Conservation (phyloP, 2,113 vertebrate genomes). For the Dasyurus viverrinus region DNA sequence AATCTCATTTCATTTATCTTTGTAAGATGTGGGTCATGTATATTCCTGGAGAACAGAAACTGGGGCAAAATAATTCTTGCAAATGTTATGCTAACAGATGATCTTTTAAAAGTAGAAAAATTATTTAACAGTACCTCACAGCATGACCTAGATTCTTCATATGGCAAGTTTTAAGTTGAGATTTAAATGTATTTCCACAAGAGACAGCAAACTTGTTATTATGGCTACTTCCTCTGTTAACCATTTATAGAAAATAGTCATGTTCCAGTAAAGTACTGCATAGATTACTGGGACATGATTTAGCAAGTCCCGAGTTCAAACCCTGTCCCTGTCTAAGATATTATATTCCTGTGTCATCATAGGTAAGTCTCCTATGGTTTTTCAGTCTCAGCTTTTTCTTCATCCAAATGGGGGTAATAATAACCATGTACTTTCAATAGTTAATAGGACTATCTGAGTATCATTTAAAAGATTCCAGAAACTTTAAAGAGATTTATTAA, state of each 20-base stretch:
- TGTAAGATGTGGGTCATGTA: background rate
- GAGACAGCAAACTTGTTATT: conserved; percentile 41
- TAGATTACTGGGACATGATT: background rate
- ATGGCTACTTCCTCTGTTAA: conserved; percentile 54
- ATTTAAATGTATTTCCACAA: conserved; percentile 50
- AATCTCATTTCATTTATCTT: background rate
- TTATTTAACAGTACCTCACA: conserved; percentile 44
- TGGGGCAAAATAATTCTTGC: background rate
- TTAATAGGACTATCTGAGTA: background rate
- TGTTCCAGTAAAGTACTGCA: background rate
- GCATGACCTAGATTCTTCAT: conserved; percentile 60
- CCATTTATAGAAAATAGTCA: background rate
- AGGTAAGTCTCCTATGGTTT: background rate
- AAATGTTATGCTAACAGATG: conserved; percentile 41
- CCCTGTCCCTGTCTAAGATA: background rate
- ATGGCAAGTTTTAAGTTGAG: conserved; percentile 49
- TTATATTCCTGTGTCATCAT: background rate
- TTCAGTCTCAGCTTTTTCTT: background rate
- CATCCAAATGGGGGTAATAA: background rate
- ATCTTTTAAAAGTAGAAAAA: conserved; percentile 35
- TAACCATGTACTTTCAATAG: background rate
- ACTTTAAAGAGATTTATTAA: background rate
- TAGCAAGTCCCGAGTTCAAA: background rate
- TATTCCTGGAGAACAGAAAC: background rate
- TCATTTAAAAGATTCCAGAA: background rate